Evolutionary conservation across 2,888 invertebrate genomes (phyloP), one percentile per base, ranked within the genome.

Genomic region (Diplazon laetatorius): DNA sequence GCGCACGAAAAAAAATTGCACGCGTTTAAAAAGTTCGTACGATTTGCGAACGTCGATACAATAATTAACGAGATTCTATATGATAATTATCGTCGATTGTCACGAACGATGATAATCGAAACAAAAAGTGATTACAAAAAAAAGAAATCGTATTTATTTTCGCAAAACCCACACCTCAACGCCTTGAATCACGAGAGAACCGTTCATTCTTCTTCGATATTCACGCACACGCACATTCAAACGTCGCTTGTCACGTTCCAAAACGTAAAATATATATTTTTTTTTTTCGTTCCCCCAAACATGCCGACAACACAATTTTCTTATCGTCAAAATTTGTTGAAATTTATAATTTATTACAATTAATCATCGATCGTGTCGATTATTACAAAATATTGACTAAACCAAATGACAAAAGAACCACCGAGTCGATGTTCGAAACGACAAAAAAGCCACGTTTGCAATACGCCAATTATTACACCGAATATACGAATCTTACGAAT

Each of bases 291-390:
- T n/a, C n/a, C n/a, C n/a, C n/a, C n/a, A n/a, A 55, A 22, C 5
- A 8, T 16, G 16, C 18, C 0, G 42, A 65, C 50, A 44, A 44
- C 9, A n/a, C n/a, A n/a, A n/a, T n/a, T n/a, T n/a, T 59, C 10
- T 35, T 69, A 6, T 2, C 10, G 9, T 20, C 10, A 39, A n/a
- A 12, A 20, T 59, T 39, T 39, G 35, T 60, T 55, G 66, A 48
- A n/a, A 71, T 81, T 66, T 60, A 82, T 77, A 76, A 75, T 85
- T 85, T 86, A 83, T 82, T 81, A 76, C 25, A 70, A 52, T 60
- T 78, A 57, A 50, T 59, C 50, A n/a, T 73, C 52, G 68, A 44
- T 68, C 76, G n/a, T 48, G 68, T 78, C 59, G 59, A 76, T 80
- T 55, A 70, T 74, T 83, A 83, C 68, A 82, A 84, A 84, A 84